phyloP scores from a whole-genome alignment of 2,888 invertebrate species.

The Pristionchus arcanus region DNA sequence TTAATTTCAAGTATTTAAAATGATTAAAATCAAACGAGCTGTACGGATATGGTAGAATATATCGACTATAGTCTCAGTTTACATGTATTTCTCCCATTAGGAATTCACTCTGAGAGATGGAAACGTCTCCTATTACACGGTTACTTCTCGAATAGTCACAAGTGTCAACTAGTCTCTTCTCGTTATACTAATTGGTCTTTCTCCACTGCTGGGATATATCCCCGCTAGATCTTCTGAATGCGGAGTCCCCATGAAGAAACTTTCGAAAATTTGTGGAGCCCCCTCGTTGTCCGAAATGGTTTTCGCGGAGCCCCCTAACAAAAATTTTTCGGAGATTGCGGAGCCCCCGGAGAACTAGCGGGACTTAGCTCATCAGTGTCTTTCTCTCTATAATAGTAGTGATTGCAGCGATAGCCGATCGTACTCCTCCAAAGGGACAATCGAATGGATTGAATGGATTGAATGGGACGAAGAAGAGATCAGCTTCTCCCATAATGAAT shows the following conservation, averaged over 20 bases:
- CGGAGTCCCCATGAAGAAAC: too few species aligned
- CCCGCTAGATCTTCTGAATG: too few species aligned
- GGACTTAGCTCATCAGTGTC: too few species aligned
- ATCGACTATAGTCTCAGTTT: neutral
- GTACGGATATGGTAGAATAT: neutral
- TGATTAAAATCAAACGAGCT: neutral
- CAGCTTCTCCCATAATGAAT: neutral
- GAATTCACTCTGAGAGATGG: neutral
- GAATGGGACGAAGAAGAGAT: conserved; percentile 1
- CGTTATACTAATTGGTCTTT: neutral
- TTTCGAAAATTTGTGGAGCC: too few species aligned
- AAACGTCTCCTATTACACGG: neutral
- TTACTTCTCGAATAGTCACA: neutral
- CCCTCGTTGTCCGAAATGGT: too few species aligned
- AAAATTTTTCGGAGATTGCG: too few species aligned
- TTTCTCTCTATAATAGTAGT: neutral
- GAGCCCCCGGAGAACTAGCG: too few species aligned
- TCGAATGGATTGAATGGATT: neutral
- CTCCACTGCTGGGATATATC: too few species aligned
- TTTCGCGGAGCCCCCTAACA: too few species aligned
- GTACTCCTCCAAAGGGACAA: neutral
- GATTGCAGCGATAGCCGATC: neutral
- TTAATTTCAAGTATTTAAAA: neutral
- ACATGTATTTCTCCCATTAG: neutral
- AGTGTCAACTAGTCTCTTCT: neutral